A percentile compares a stretch with the other conserved stretches of the same genome.
Conservation (phyloP, 2,113 vertebrate species). For the Percopsis transmontana region DNA sequence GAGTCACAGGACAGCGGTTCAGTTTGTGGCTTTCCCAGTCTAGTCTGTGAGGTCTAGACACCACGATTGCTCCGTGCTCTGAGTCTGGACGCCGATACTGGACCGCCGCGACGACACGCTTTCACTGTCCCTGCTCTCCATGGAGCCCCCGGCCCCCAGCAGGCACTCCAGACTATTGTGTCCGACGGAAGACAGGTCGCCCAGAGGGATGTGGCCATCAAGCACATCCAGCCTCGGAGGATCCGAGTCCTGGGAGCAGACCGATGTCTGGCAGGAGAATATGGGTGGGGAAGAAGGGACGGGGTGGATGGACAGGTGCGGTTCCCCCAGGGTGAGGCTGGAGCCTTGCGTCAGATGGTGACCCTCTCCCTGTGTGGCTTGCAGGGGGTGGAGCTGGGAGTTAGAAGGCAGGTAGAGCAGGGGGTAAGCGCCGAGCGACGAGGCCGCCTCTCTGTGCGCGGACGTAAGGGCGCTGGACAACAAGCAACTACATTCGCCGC, state of each 20-base stretch:
- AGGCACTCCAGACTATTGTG: slow-evolving; percentile 77
- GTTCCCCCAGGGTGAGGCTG: slow-evolving; percentile 35
- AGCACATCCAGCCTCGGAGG: slow-evolving; percentile 30
- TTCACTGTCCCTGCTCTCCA: slow-evolving; percentile 70
- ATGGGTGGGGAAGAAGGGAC: slow-evolving; percentile 22
- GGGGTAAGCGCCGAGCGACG: slow-evolving; percentile 39
- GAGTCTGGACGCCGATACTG: slow-evolving; percentile 70
- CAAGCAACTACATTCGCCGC: slow-evolving; percentile 55
- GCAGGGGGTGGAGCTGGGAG: slow-evolving; percentile 24
- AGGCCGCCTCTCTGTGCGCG: slow-evolving; percentile 62
- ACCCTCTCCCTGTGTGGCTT: slow-evolving; percentile 37
- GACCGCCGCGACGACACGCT: slow-evolving; percentile 66
- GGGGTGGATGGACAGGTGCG: slow-evolving; percentile 13
- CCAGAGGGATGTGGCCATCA: slow-evolving; percentile 38
- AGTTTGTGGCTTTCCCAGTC: slow-evolving; percentile 21
- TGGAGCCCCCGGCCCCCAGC: slow-evolving; percentile 60
- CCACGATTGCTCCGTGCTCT: slow-evolving; percentile 77
- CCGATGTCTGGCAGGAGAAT: slow-evolving; percentile 10
- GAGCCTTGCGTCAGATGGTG: slow-evolving; percentile 21
- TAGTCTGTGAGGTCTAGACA: slow-evolving; percentile 75
- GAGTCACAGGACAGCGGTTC: no score
- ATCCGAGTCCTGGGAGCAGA: slow-evolving; percentile 46
- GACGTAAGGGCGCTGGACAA: slow-evolving; percentile 58
- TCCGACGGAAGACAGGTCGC: slow-evolving; percentile 50
- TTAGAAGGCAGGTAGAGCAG: slow-evolving; percentile 45